phyloP scores from a whole-genome alignment of 2,113 vertebrate species.

The Pithys albifrons region DNA sequence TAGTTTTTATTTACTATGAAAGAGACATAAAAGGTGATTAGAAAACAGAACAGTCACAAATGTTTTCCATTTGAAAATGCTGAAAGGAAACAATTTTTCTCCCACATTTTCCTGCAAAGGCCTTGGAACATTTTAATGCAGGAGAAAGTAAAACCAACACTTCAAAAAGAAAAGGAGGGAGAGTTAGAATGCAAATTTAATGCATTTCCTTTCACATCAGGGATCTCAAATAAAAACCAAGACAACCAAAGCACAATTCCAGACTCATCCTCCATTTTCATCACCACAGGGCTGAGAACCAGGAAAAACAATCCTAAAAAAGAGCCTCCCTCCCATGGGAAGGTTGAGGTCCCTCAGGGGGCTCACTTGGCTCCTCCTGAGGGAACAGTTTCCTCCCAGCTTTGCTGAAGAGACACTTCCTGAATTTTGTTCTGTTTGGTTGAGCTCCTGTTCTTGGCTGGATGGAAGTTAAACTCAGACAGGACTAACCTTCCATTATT shows the following conservation, averaged over 20 bases:
- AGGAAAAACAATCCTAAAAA: background rate
- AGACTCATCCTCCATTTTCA: background rate
- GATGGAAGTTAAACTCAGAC: background rate
- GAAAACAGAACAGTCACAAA: background rate
- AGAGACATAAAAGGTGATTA: background rate
- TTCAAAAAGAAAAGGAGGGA: background rate
- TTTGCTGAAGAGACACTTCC: background rate
- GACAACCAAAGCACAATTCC: background rate
- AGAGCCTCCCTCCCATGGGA: background rate
- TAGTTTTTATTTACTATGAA: background rate
- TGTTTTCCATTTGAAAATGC: background rate
- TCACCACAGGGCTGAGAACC: background rate
- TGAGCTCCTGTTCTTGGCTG: background rate
- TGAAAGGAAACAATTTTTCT: background rate
- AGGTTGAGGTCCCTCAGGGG: background rate
- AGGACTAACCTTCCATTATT: background rate
- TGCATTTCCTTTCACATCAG: background rate
- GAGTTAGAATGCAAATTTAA: background rate
- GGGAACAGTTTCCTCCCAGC: background rate
- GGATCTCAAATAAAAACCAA: background rate
- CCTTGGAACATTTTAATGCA: background rate
- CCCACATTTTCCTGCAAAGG: background rate
- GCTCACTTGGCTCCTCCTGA: background rate
- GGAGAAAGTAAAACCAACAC: background rate
- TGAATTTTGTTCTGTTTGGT: fast-evolving